A percentile compares a stretch with the other conserved stretches of the same genome.
Evolutionary conservation across 1,140 invertebrate genomes (phyloP).

Genomic region (Maconellicoccus hirsutus): DNA sequence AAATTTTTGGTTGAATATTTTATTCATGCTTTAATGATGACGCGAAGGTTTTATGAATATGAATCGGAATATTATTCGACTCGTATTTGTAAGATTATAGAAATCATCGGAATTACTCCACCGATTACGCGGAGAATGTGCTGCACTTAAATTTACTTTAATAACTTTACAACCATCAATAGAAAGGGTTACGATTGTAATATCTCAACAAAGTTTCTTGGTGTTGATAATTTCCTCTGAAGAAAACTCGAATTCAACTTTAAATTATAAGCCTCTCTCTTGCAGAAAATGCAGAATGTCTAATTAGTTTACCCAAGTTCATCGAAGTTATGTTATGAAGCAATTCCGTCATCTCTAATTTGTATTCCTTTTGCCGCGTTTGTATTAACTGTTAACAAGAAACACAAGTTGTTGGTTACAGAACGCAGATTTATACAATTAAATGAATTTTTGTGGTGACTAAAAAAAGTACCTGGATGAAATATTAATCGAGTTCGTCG

Average conservation of each 20-base stretch:
- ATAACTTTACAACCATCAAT: not conserved
- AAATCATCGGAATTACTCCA: not conserved
- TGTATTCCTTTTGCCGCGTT: slow-evolving; percentile 3
- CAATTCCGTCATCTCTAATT: slow-evolving; percentile 8
- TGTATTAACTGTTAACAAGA: not conserved
- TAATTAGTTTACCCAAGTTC: slow-evolving; percentile 9
- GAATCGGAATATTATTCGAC: slow-evolving; percentile 3
- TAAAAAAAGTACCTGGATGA: not conserved
- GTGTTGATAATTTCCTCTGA: not conserved
- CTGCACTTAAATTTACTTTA: not conserved
- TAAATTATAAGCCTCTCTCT: not conserved
- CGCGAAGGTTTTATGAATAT: not conserved
- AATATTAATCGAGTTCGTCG: not conserved
- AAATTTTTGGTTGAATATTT: not conserved
- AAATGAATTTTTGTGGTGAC: not conserved
- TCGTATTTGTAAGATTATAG: not conserved
- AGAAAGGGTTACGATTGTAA: slow-evolving; percentile 8
- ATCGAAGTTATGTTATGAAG: slow-evolving; percentile 4
- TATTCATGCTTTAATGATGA: not conserved
- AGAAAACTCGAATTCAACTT: slow-evolving; percentile 2
- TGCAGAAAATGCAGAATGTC: slow-evolving; percentile 2
- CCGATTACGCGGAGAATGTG: not conserved
- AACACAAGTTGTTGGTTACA: not conserved
- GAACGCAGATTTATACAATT: not conserved
- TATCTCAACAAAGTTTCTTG: slow-evolving; percentile 9